Base-by-base conservation (phyloP, 1,140 invertebrate genomes). In the Agraylea sexmaculata region DNA sequence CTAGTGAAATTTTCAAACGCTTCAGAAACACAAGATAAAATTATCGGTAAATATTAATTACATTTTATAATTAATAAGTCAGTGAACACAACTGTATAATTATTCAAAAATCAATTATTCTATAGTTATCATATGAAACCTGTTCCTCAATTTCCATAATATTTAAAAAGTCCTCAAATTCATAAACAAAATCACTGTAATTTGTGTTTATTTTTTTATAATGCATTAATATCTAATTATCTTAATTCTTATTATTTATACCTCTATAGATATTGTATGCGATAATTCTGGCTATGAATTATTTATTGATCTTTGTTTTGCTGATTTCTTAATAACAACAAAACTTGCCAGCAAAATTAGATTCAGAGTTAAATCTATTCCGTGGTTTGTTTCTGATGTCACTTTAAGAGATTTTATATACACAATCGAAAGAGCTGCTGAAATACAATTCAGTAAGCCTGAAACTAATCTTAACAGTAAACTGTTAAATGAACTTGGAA, bases 361-460 rank as follows among this genome's bases (percentile, higher is more conserved):
- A 40, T 85, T 98, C 51, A 80, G 94, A 59, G 78, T 82, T 0
- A 99, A 99, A 70, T 66, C 70, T 7, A 80, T 90, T 47, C 93
- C 94, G 0, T 99, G 95, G 95, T 99, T 88, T 60, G 78, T 99
- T 1, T 98, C 93, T 7, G 95, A 99, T 61, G 81, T 83, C 1
- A 87, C 77, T 5, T 49, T 49, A 13, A 52, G 61, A 4, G 94
- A 98, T 67, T 80, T 94, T 34, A 47, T 73, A 47, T 91, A 78
- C 78, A 71, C 73, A 0, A 45, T 81, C 11, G 42, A 71, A 54
- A 59, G 22, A 57, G 77, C 46, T 47, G 43, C 15, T 52, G 57
- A 13, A 60, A 66, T 19, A 3, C 52, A 47, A 64, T 43, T 39
- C 54, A 25, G 33, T 53, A 21, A 42, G 56, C 1, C 13, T 40